These are phyloP conservation scores for Zoroaster sp. DNA, from an alignment of 53 echinoderm and acorn worm species.

Conservation along the genomic window DNA sequence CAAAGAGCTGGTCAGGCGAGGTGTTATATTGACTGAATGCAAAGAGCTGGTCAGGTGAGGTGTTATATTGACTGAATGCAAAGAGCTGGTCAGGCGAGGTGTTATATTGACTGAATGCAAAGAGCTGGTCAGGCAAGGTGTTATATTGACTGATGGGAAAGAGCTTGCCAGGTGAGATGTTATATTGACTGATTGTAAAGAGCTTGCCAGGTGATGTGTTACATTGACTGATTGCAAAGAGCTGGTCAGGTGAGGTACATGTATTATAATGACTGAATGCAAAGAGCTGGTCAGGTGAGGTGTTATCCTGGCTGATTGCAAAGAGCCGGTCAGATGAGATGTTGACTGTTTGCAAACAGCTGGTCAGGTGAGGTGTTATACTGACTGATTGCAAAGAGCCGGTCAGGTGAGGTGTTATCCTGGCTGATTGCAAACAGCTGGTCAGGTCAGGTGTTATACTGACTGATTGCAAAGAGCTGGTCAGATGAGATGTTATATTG, in stretches of 20 bases:
- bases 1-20: not conserved
- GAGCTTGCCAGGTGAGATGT: not conserved
- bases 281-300: not conserved
- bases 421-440: not conserved
- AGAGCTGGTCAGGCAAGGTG: not conserved
- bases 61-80: not conserved
- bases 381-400: not conserved
- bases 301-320: not conserved
- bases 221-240: not conserved
- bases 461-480: not conserved
- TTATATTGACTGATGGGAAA: not conserved
- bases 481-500: not conserved
- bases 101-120: not conserved
- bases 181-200: not conserved
- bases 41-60: not conserved
- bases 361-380: not conserved
- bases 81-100: not conserved
- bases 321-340: not conserved
- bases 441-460: not conserved
- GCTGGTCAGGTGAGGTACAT: too few relatives aligned
- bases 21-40: not conserved
- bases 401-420: too few relatives aligned
- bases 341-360: not conserved
- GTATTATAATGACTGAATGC: too few relatives aligned
- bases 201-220: not conserved